Evolutionary conservation across 2,888 invertebrate species (phyloP).

Genomic region (Serripes groenlandicus): DNA sequence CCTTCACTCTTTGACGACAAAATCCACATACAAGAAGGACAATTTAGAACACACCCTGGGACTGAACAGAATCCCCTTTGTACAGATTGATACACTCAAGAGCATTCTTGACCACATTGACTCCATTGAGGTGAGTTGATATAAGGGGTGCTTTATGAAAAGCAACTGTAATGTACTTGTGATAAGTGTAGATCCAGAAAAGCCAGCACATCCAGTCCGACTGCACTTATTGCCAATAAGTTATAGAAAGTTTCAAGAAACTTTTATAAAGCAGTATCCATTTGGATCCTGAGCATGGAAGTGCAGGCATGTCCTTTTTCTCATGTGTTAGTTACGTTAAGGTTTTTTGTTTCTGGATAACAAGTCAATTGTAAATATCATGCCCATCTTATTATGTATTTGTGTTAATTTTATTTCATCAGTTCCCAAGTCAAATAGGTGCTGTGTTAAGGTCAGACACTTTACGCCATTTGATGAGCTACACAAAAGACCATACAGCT

Average conservation of each 20-base stretch:
- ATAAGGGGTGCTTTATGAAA: not conserved
- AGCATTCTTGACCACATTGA: slow-evolving; percentile 77
- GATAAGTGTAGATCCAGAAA: not conserved
- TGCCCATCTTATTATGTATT: too few species aligned
- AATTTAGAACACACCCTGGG: slow-evolving; percentile 41
- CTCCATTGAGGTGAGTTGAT: slow-evolving; percentile 76
- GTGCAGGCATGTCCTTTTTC: too few species aligned
- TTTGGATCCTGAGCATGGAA: too few species aligned
- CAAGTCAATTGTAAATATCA: too few species aligned
- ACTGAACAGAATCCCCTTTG: slow-evolving; percentile 71
- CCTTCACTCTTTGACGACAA: slow-evolving; percentile 64
- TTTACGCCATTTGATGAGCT: slow-evolving; percentile 78
- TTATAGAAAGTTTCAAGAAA: too few species aligned
- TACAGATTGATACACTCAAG: slow-evolving; percentile 77
- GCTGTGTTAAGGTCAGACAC: slow-evolving; percentile 75
- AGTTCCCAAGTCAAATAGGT: slow-evolving; percentile 83
- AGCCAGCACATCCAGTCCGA: too few species aligned
- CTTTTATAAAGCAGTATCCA: too few species aligned
- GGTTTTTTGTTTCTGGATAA: too few species aligned
- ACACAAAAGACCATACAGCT: slow-evolving; percentile 74
- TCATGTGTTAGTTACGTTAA: too few species aligned
- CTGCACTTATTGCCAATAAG: too few species aligned
- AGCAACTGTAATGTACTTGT: not conserved
- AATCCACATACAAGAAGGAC: slow-evolving; percentile 43
- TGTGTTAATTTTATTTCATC: slow-evolving; percentile 1